Conservation (phyloP, 1,140 invertebrate genomes). For the Euglossa dilemma region DNA sequence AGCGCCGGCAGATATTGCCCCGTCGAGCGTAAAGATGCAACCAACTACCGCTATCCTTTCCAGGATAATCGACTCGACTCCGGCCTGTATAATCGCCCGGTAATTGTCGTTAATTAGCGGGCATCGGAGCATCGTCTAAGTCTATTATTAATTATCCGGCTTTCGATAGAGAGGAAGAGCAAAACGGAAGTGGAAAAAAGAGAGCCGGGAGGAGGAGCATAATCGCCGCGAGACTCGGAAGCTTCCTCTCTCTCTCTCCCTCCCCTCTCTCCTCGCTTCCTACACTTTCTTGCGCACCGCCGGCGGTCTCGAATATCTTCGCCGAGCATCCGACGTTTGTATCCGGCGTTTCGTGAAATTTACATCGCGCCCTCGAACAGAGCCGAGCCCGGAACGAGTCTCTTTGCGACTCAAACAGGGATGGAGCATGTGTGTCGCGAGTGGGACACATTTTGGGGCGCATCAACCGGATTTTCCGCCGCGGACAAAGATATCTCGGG, state of each 20-base stretch:
- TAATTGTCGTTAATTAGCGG: conserved; percentile 36
- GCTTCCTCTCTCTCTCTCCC: background rate
- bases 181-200: background rate
- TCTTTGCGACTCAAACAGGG: background rate
- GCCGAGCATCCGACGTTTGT: background rate
- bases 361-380: background rate
- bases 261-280: background rate
- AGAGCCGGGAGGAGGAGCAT: too few relatives aligned
- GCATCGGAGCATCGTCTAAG: too few relatives aligned
- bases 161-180: background rate
- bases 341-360: background rate
- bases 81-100: background rate
- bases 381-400: too few relatives aligned
- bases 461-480: background rate
- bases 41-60: background rate
- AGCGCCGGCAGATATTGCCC: background rate
- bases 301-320: too few relatives aligned
- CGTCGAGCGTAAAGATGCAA: background rate
- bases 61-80: conserved; percentile 17
- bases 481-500: background rate
- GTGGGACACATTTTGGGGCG: background rate
- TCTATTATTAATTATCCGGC: background rate
- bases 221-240: background rate
- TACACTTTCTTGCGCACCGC: too few relatives aligned
- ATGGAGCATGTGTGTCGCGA: background rate